These are phyloP conservation scores for Poeciliopsis turrubarensis DNA, from an alignment of 2,113 vertebrate species.

Conservation along the genomic window DNA sequence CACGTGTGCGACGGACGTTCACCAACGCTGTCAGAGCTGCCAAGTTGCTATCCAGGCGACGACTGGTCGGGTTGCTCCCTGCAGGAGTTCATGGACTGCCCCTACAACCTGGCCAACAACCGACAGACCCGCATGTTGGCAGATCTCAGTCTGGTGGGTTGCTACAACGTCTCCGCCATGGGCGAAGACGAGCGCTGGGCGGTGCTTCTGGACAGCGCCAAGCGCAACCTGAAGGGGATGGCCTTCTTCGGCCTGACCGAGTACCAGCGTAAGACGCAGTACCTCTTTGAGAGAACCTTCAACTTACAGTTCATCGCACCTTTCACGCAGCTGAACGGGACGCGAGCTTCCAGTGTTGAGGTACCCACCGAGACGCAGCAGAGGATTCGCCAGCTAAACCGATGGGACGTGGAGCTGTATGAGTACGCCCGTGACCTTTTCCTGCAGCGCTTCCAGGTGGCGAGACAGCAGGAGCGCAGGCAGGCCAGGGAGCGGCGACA, in stretches of 20 bases:
- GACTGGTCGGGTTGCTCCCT: conserved; percentile 96
- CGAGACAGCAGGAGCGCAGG: conserved; percentile 92
- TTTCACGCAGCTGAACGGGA: conserved; percentile 96
- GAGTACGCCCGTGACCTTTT: conserved; percentile 96
- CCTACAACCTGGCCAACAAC: conserved; percentile 96
- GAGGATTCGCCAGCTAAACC: conserved; percentile 90
- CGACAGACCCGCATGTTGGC: conserved; percentile 97
- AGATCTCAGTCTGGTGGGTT: conserved; percentile 94
- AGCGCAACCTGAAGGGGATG: conserved; percentile 93
- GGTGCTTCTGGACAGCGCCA: conserved; percentile 93
- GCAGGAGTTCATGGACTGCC: conserved; percentile 96
- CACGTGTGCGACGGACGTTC: conserved; percentile 93
- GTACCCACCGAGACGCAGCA: conserved; percentile 87
- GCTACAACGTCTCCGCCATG: conserved; percentile 95
- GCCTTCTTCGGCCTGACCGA: conserved; percentile 97
- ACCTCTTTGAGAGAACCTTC: conserved; percentile 96
- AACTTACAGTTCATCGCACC: conserved; percentile 94
- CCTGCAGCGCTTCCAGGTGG: conserved; percentile 94
- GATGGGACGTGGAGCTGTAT: conserved; percentile 93
- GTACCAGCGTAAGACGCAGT: conserved; percentile 97
- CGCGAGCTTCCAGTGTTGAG: conserved; percentile 92
- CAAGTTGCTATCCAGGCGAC: conserved; percentile 92
- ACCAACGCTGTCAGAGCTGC: conserved; percentile 91
- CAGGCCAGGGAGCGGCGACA: conserved; percentile 89
- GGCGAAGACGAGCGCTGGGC: conserved; percentile 89